Evolutionary conservation across 2,797 vertebrate genomes (phyloP).

Genomic region (Siniperca obscura): DNA sequence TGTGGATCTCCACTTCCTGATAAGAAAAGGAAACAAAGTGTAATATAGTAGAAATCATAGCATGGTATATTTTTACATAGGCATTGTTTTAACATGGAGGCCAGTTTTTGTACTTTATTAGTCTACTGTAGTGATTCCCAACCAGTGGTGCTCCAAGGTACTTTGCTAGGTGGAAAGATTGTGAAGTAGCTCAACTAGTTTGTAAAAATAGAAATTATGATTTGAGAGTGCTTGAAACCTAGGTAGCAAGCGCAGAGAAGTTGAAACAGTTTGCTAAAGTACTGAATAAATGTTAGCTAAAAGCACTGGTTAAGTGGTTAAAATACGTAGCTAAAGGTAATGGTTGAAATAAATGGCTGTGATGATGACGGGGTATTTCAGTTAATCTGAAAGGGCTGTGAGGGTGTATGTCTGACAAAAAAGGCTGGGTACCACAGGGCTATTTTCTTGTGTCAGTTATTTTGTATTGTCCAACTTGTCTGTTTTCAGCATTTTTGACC

Average conservation of each 20-base stretch:
- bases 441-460: neutral
- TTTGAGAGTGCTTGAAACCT: neutral
- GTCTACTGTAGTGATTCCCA: neutral
- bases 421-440: no score
- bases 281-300: neutral
- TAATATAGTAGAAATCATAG: neutral
- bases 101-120: neutral
- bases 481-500: neutral
- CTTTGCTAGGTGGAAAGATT: neutral
- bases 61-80: neutral
- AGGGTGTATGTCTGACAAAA: neutral
- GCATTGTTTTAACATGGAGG: neutral
- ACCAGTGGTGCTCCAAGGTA: neutral
- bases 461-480: neutral
- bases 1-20: slow-evolving; percentile 90
- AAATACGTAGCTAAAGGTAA: neutral
- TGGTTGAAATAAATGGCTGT: neutral
- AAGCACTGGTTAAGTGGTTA: neutral
- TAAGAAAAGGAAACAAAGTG: slow-evolving; percentile 3
- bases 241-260: neutral
- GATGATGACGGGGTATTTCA: no score
- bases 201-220: neutral
- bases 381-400: no score
- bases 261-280: neutral
- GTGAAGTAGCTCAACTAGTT: neutral